phyloP scores from a whole-genome alignment of 2,888 invertebrate species.

The Teleiodes luculella region DNA sequence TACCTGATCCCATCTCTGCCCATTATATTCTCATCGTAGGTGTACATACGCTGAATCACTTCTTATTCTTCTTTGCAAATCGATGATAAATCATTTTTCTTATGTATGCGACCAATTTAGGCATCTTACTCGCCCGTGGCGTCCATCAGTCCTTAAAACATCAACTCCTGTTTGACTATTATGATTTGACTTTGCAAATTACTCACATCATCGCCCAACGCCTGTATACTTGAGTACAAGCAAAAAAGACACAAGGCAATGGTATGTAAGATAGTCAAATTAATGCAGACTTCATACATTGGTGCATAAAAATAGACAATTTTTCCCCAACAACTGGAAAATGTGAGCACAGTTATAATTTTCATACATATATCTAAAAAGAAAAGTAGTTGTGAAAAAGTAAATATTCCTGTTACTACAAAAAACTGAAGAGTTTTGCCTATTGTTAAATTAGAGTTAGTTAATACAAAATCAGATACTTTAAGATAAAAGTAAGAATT shows the following conservation, averaged over 20 bases:
- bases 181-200: neutral
- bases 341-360: neutral
- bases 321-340: neutral
- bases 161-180: neutral
- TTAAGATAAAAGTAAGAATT: neutral
- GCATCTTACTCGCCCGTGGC: no score
- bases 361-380: neutral
- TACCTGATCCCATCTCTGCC: no score
- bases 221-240: neutral
- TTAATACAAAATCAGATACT: neutral
- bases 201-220: neutral
- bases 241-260: neutral
- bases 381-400: neutral
- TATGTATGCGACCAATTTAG: no score
- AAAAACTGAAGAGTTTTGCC: neutral
- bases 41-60: no score
- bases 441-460: neutral
- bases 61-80: no score
- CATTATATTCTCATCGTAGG: no score
- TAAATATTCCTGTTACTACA: neutral
- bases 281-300: neutral
- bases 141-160: no score
- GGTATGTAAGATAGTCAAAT: neutral
- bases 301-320: neutral
- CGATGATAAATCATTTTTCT: no score